Conservation (phyloP, 2,797 vertebrate species). For the Protonibea diacanthus region DNA sequence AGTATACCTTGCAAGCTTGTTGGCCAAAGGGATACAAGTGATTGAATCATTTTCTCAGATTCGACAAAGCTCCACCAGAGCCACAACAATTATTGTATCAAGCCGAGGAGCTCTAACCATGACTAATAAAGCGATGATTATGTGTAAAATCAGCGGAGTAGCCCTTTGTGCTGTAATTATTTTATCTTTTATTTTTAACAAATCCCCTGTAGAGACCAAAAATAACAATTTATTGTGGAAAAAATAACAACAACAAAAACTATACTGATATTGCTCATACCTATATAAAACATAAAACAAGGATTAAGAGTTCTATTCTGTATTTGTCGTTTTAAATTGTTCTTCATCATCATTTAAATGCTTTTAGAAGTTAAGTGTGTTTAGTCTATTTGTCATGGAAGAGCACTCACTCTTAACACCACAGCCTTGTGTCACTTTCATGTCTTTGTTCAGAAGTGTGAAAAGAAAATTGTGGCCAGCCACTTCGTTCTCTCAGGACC, state of each 20-base stretch:
- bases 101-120: background rate
- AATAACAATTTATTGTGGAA: background rate
- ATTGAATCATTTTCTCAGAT: background rate
- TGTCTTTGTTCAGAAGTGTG: slow-evolving; percentile 28
- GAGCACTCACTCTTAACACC: slow-evolving; percentile 7
- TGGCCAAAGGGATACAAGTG: no score
- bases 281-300: background rate
- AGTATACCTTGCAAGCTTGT: background rate
- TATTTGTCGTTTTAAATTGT: background rate
- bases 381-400: slow-evolving; percentile 6
- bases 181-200: background rate
- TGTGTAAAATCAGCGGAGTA: no score
- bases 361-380: background rate
- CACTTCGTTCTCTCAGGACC: slow-evolving; percentile 55
- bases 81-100: background rate
- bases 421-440: slow-evolving; percentile 31
- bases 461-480: slow-evolving; percentile 45
- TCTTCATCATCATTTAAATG: background rate
- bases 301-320: background rate
- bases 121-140: background rate
- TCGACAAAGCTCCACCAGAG: background rate
- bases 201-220: background rate
- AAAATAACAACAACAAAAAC: background rate
- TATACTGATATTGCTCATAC: background rate
- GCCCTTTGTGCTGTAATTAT: background rate